These are phyloP conservation scores for Tipula confusa DNA, from an alignment of 2,888 invertebrate species.

Conservation along the genomic window DNA sequence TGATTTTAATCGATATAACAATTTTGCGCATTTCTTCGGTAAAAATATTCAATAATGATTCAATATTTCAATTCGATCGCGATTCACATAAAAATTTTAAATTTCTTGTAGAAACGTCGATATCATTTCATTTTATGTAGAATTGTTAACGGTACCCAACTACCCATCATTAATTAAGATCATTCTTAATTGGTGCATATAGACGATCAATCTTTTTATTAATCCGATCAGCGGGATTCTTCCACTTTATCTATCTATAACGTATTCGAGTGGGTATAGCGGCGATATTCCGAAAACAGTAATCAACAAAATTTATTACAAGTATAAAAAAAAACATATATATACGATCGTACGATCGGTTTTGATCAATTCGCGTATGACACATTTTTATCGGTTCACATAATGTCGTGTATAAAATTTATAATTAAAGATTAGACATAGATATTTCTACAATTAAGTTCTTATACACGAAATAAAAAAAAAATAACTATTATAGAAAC, in stretches of 20 bases:
- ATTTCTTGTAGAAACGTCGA: no score
- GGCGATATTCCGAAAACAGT: neutral
- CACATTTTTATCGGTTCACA: neutral
- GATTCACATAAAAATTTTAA: no score
- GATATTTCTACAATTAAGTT: neutral
- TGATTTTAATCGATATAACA: no score
- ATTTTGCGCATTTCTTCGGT: no score
- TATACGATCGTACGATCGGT: neutral
- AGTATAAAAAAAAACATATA: neutral
- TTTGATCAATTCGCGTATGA: neutral
- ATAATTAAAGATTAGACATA: neutral
- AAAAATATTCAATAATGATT: no score
- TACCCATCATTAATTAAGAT: no score
- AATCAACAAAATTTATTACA: neutral
- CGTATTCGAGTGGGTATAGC: neutral
- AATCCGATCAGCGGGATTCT: neutral
- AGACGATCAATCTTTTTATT: neutral
- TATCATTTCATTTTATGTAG: no score
- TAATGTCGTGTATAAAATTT: neutral
- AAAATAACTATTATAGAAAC: no score
- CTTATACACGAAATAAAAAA: no score
- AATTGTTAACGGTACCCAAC: no score
- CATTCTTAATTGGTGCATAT: no score
- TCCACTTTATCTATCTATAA: neutral
- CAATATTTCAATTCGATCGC: no score